Conservation (phyloP, 2,888 invertebrate genomes). For the Ochropleura leucogaster region DNA sequence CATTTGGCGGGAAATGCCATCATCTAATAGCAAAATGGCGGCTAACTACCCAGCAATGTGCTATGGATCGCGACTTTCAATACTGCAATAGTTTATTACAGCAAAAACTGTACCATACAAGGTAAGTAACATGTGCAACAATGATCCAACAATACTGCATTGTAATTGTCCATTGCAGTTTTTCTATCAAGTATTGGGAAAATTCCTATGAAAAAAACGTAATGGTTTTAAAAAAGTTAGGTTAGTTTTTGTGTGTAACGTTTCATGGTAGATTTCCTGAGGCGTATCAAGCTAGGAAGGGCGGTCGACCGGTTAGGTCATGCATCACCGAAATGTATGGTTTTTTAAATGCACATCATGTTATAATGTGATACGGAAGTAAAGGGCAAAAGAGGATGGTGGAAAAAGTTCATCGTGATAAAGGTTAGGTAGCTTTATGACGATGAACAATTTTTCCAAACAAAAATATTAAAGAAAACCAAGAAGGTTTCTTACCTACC, state of each 20-base stretch:
- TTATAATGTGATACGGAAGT: slow-evolving; percentile 42
- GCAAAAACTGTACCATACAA: slow-evolving; percentile 40
- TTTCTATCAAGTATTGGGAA: neutral
- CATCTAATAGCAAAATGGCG: slow-evolving; percentile 52
- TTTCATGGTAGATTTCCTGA: slow-evolving; percentile 54
- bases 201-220: slow-evolving; percentile 6
- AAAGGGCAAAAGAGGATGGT: slow-evolving; percentile 46
- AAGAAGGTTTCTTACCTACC: no score
- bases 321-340: slow-evolving; percentile 75
- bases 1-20: slow-evolving; percentile 59
- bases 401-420: slow-evolving; percentile 11
- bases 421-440: neutral
- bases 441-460: no score
- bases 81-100: slow-evolving; percentile 45
- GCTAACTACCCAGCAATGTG: slow-evolving; percentile 31
- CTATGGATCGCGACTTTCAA: slow-evolving; percentile 43
- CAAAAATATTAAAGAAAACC: no score
- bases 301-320: slow-evolving; percentile 75
- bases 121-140: slow-evolving; percentile 9
- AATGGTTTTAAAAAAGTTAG: slow-evolving; percentile 25
- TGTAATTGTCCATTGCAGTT: slow-evolving; percentile 40
- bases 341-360: slow-evolving; percentile 50
- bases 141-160: slow-evolving; percentile 12
- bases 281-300: slow-evolving; percentile 67
- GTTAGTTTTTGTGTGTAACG: slow-evolving; percentile 28